phyloP scores from a whole-genome alignment of 2,888 invertebrate species.

The Leptopilina drosophilae region DNA sequence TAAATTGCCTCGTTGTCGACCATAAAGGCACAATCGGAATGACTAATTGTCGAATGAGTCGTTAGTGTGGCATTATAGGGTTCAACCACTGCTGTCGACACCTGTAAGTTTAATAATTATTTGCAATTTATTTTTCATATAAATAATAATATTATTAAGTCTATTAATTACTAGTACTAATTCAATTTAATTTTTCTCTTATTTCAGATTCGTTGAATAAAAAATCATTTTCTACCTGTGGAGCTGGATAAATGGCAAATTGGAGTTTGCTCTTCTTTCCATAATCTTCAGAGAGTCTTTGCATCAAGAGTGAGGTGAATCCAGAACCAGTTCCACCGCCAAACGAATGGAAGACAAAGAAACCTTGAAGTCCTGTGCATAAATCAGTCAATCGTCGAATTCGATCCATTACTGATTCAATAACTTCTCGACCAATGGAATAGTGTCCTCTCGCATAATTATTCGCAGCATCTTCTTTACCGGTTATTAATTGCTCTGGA shows the following conservation, averaged over 20 bases:
- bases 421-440: constrained; percentile 94
- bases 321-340: constrained; percentile 95
- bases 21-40: constrained; percentile 95
- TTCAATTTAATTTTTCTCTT: background rate
- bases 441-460: constrained; percentile 97
- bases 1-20: constrained; percentile 98
- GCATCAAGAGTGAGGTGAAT: constrained; percentile 95
- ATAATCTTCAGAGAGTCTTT: constrained; percentile 93
- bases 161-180: background rate
- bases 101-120: constrained; percentile 74
- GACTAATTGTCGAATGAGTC: constrained; percentile 91
- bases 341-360: constrained; percentile 95
- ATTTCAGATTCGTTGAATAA: background rate
- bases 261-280: constrained; percentile 96
- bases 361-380: constrained; percentile 91
- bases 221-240: constrained; percentile 81
- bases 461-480: constrained; percentile 95
- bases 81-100: constrained; percentile 95
- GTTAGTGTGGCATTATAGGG: constrained; percentile 95
- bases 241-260: constrained; percentile 96
- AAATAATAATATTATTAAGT: too few species aligned
- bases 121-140: constrained; percentile 6
- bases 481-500: constrained; percentile 94
- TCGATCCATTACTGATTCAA: constrained; percentile 89
- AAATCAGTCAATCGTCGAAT: constrained; percentile 90